Percentiles rank a stretch among this genome's conserved stretches.
phyloP scores from a whole-genome alignment of 2,113 vertebrate genomes.

The Parus major region DNA sequence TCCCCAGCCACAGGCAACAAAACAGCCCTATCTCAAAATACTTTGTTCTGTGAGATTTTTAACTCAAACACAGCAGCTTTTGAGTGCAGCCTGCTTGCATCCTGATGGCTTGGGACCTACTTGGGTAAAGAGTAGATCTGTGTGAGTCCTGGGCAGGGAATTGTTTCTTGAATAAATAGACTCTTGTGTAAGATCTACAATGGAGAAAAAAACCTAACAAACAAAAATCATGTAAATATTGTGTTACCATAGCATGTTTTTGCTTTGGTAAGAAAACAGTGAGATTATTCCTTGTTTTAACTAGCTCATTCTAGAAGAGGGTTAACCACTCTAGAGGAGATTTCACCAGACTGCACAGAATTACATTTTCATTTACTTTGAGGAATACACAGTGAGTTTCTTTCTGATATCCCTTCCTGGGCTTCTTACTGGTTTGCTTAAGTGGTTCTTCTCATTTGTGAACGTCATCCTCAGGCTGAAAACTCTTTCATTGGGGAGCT shows the following conservation, averaged over 20 bases:
- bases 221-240: background rate
- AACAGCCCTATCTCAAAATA: background rate
- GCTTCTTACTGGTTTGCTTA: background rate
- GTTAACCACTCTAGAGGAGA: background rate
- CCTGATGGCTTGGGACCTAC: background rate
- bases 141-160: background rate
- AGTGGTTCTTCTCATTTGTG: background rate
- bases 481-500: background rate
- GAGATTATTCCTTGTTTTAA: background rate
- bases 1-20: background rate
- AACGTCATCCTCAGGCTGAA: background rate
- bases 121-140: background rate
- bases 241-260: background rate
- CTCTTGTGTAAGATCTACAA: background rate
- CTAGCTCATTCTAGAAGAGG: background rate
- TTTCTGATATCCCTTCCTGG: background rate
- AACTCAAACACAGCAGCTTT: background rate
- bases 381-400: background rate
- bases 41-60: background rate
- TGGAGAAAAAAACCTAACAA: too few species aligned
- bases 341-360: background rate
- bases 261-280: background rate
- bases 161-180: background rate
- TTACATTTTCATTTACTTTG: background rate
- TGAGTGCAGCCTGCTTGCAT: fast-evolving